These are phyloP conservation scores for Pelmatolapia mariae DNA, from an alignment of 2,113 vertebrate genomes.

Conservation along the genomic window DNA sequence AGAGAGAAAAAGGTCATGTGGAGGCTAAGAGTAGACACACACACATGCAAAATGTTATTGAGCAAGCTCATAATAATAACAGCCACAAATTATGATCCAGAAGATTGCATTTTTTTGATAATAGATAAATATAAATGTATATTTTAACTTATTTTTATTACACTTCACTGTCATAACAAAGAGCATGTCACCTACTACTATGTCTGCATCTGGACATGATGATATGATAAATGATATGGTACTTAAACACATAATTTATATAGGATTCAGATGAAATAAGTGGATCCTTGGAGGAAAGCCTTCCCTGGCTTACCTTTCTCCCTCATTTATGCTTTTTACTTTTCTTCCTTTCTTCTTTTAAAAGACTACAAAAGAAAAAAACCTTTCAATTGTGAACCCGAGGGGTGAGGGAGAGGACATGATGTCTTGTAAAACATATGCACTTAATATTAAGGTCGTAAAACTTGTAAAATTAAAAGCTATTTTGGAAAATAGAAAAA, in stretches of 20 bases:
- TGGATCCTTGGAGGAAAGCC: slow-evolving; percentile 4
- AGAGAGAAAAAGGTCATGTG: slow-evolving; percentile 1
- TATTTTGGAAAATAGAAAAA: slow-evolving; percentile 93
- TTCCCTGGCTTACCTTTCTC: not conserved
- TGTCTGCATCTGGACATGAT: not conserved
- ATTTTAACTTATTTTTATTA: not conserved
- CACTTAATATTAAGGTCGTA: slow-evolving; percentile 95
- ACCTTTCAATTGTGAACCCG: slow-evolving; percentile 67
- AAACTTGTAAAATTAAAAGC: slow-evolving; percentile 98
- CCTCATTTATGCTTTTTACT: slow-evolving; percentile 6
- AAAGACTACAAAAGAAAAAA: slow-evolving; percentile 46
- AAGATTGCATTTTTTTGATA: not conserved
- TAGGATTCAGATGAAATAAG: not conserved
- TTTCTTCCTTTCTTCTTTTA: slow-evolving; percentile 24
- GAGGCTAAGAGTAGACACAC: not conserved
- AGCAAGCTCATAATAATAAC: not conserved
- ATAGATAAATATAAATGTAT: not conserved
- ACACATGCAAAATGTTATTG: not conserved
- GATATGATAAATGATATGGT: not conserved
- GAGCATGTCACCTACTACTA: not conserved
- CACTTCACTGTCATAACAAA: not conserved
- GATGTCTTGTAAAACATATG: slow-evolving; percentile 96
- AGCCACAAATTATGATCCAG: not conserved
- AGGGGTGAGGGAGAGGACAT: slow-evolving; percentile 91
- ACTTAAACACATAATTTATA: not conserved